Evolutionary conservation across 2,888 invertebrate species (phyloP), one percentile per base, ranked within the genome.

Genomic region (Trissonchulus sp.): DNA sequence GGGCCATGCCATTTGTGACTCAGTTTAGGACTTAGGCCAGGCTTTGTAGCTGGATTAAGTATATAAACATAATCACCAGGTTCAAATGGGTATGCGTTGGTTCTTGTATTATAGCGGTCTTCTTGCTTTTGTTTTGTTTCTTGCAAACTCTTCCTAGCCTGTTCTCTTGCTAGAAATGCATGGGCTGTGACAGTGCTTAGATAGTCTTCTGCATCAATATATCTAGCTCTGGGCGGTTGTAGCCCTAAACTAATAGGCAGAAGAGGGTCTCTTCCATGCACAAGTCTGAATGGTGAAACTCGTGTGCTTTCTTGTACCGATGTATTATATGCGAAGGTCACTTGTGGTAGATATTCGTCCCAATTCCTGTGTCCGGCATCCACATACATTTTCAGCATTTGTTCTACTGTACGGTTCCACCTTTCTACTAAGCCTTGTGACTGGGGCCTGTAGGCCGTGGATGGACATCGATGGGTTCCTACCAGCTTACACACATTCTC

Each of bases 281-380:
- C 60, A 18, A 60, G 60, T 60, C n/a, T n/a, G n/a, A 60, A 60
- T n/a, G 60, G 60, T 18, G 60, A 60, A 60, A 60, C n/a, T 60
- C n/a, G 18, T 60, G 60, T 60, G 60, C 60, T 60, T n/a, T 60
- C 60, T n/a, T 60, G 60, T 18, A 60, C 18, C 18, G n/a, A n/a
- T n/a, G n/a, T n/a, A n/a, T n/a, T n/a, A n/a, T n/a, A n/a, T n/a
- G n/a, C n/a, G n/a, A n/a, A n/a, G n/a, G n/a, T n/a, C n/a, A n/a
- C n/a, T n/a, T n/a, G n/a, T n/a, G n/a, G n/a, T n/a, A n/a, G n/a
- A n/a, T 18, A 60, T n/a, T 60, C n/a, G n/a, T 60, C 60, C 60
- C 60, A 60, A n/a, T 60, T n/a, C 60, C 60, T 18, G n/a, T 60
- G 60, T 18, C n/a, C n/a, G 60, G 18, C n/a, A n/a, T 60, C 60